Percentiles rank a stretch among this genome's conserved stretches.
phyloP scores from a whole-genome alignment of 1,140 invertebrate species.

The Elysia chlorotica region DNA sequence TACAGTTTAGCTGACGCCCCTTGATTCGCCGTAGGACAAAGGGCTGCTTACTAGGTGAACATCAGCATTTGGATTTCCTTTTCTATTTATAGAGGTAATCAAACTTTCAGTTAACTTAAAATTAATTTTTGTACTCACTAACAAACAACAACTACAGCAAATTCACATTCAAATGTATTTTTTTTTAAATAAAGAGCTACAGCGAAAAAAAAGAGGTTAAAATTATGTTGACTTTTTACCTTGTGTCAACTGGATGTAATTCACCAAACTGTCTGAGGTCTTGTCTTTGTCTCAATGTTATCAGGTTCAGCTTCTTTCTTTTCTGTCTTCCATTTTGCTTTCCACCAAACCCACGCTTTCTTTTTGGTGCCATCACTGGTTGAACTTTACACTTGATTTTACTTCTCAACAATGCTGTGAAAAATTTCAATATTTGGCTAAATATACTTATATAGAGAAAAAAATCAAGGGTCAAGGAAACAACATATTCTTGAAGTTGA shows the following conservation, averaged over 20 bases:
- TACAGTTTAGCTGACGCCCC: too few relatives aligned
- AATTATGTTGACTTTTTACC: not conserved
- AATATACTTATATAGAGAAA: too few relatives aligned
- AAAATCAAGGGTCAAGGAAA: too few relatives aligned
- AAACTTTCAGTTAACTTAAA: too few relatives aligned
- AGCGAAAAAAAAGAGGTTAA: constrained; percentile 10
- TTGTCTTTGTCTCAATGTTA: constrained; percentile 23
- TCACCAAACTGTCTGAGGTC: constrained; percentile 27
- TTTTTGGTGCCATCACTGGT: not conserved
- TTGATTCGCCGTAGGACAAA: not conserved
- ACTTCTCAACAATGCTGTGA: too few relatives aligned
- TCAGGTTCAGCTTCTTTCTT: constrained; percentile 5
- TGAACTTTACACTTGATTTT: not conserved
- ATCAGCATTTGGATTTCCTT: not conserved
- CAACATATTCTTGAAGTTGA: too few relatives aligned
- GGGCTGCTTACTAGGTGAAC: not conserved
- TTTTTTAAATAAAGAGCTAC: not conserved
- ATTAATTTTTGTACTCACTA: too few relatives aligned
- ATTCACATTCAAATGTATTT: not conserved
- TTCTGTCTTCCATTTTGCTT: constrained; percentile 15
- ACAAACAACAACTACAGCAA: not conserved
- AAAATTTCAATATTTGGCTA: too few relatives aligned
- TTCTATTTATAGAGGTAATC: too few relatives aligned
- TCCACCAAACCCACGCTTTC: not conserved
- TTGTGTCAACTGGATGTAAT: constrained; percentile 25